These are phyloP conservation scores for Malurus melanocephalus DNA, from an alignment of 2,113 vertebrate genomes.

Conservation along the genomic window DNA sequence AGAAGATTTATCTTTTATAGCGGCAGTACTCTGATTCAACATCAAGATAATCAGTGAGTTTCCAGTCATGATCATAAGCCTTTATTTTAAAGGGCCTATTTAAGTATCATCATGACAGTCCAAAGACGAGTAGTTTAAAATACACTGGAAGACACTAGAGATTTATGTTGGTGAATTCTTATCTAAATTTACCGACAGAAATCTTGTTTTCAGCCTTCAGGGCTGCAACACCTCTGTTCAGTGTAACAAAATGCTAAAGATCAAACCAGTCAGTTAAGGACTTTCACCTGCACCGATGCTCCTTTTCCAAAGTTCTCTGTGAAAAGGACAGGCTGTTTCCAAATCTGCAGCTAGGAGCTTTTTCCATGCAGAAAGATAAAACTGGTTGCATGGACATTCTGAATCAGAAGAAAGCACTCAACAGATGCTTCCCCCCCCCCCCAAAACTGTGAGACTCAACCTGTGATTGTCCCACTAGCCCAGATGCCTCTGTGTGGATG, in stretches of 20 bases:
- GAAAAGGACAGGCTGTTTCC: background rate
- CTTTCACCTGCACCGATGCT: background rate
- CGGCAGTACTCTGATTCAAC: background rate
- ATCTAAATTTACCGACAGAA: constrained; percentile 7
- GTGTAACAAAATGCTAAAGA: constrained; percentile 24
- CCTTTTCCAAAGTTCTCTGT: background rate
- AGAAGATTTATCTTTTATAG: background rate
- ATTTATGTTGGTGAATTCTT: constrained; percentile 10
- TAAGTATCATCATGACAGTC: background rate
- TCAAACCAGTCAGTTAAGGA: background rate
- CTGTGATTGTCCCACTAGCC: background rate
- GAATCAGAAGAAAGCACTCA: background rate
- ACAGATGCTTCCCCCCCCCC: background rate
- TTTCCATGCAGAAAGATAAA: background rate
- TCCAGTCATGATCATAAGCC: background rate
- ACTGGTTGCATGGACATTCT: background rate
- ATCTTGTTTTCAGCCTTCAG: constrained; percentile 6
- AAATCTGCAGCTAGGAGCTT: background rate
- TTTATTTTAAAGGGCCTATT: background rate
- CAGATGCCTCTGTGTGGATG: background rate
- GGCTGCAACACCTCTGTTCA: background rate
- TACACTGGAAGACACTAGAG: background rate
- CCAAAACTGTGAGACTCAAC: background rate
- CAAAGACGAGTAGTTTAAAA: constrained; percentile 41
- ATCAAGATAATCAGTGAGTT: background rate